Base-by-base conservation (phyloP, 2,113 vertebrate genomes). In the Nannospalax galili region DNA sequence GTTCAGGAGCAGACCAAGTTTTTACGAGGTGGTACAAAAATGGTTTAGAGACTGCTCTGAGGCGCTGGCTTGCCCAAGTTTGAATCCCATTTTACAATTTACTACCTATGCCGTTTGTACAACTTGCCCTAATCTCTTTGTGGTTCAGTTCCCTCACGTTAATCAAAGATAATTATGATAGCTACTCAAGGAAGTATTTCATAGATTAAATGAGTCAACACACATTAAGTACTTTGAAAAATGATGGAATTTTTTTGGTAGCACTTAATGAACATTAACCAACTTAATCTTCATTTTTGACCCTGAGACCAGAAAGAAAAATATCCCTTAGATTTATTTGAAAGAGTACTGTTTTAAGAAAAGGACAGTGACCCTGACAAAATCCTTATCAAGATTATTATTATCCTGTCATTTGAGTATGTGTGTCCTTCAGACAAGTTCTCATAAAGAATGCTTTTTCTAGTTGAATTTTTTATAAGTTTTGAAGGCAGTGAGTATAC, bases 281-380 rank as follows among this genome's bases (percentile, higher is more conserved):
- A 85, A 30, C 35, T 95, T 90, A 86, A 35, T 72, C 80, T 82
- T 78, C 16, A 73, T 70, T 95, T 95, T 62, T 91, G 84, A 80
- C 86, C 75, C 58, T 74, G 79, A 93, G 65, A 70, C 52, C 52
- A 92, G 75, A 96, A 87, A 75, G n/a, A 94, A 90, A 45, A 90
- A 78, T 81, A 93, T 95, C 64, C 37, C 28, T 86, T 72, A 40
- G 48, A 88, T 92, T 30, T 22, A 5, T 93, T 74, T 90, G 87
- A 93, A 65, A 77, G 69, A 24, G 78, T 72, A 58, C 15, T 70
- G 6, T 74, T 95, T 95, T 72, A 81, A 81, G 62, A 70, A 92
- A 80, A 94, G 22, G 70, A 52, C 22, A 77, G 16, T 42, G 35
- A 92, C 7, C 35, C 35, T 74, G 37, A 91, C 22, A 67, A 62